These are phyloP conservation scores for Chelon auratus DNA, from an alignment of 2,797 vertebrate genomes.

Conservation along the genomic window DNA sequence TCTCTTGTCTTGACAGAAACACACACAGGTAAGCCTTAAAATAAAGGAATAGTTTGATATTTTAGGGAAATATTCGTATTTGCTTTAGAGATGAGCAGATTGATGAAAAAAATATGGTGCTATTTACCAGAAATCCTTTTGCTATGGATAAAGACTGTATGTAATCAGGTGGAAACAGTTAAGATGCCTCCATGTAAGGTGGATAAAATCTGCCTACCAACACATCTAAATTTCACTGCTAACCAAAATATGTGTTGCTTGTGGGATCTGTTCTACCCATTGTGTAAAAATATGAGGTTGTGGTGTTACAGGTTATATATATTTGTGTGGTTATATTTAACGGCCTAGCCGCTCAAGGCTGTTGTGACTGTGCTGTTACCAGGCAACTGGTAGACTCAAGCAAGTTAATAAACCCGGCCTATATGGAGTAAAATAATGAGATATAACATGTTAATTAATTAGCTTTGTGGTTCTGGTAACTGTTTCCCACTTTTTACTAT, in stretches of 20 bases:
- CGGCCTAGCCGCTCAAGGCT: too few relatives aligned
- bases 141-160: too few relatives aligned
- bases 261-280: not conserved
- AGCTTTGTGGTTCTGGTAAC: not conserved
- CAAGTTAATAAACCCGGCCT: not conserved
- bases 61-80: not conserved
- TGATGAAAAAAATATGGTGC: not conserved
- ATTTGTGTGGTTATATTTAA: too few relatives aligned
- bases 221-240: not conserved
- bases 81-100: not conserved
- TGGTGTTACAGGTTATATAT: not conserved
- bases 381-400: not conserved
- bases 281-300: constrained; percentile 5
- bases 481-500: not conserved
- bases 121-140: not conserved
- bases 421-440: not conserved
- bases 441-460: not conserved
- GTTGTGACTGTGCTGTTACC: too few relatives aligned
- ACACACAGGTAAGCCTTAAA: not conserved
- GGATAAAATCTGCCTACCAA: not conserved
- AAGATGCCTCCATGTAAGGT: not conserved
- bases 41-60: not conserved
- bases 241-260: not conserved
- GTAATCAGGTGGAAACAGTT: not conserved
- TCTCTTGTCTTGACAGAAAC: not conserved